Evolutionary conservation across 2,797 vertebrate genomes (phyloP).

Genomic region (Artibeus jamaicensis): DNA sequence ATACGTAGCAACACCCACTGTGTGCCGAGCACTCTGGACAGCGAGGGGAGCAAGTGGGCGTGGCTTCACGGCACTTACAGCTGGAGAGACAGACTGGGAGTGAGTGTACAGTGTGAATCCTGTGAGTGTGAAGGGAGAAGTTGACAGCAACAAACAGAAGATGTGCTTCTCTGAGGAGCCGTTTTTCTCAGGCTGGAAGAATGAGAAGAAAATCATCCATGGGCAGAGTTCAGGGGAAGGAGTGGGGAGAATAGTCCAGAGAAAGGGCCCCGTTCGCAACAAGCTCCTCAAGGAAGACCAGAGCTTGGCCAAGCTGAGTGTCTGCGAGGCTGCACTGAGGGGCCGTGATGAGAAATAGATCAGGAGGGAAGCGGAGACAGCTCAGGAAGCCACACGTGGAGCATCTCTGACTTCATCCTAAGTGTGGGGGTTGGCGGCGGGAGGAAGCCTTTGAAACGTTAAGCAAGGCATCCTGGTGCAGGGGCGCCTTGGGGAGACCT

Average conservation of each 20-base stretch:
- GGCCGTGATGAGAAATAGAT: not conserved
- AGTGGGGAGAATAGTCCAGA: not conserved
- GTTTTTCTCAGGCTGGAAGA: not conserved
- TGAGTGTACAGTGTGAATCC: not conserved
- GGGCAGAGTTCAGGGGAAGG: too few species aligned
- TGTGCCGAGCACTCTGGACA: not conserved
- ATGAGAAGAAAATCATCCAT: not conserved
- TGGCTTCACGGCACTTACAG: not conserved
- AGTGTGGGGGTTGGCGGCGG: fast-evolving
- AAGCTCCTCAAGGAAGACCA: too few species aligned
- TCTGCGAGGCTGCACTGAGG: not conserved
- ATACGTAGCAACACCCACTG: not conserved
- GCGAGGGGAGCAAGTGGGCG: not conserved
- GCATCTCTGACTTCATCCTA: not conserved
- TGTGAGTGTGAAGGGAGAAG: not conserved
- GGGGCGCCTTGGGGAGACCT: not conserved
- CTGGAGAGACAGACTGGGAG: not conserved
- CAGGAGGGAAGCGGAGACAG: not conserved
- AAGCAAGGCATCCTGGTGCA: not conserved
- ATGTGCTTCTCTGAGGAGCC: not conserved
- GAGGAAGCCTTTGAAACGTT: not conserved
- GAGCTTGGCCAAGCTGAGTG: not conserved
- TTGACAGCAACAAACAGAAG: not conserved
- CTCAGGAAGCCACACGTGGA: not conserved
- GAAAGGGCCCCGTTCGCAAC: not conserved